phyloP scores from a whole-genome alignment of 2,113 vertebrate species.

The Peucedramus taeniatus region DNA sequence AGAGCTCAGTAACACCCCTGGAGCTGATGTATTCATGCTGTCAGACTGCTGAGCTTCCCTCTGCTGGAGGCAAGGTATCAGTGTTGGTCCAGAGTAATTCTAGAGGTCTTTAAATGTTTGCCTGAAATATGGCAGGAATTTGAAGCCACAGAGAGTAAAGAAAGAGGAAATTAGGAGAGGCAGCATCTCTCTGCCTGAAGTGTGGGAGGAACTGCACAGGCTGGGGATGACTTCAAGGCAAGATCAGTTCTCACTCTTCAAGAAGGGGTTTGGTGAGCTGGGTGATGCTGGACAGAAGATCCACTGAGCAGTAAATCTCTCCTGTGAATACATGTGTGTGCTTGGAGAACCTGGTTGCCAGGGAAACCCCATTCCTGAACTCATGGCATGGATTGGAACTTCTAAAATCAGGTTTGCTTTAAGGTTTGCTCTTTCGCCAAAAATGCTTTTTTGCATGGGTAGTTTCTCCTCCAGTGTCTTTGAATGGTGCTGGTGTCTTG shows the following conservation, averaged over 20 bases:
- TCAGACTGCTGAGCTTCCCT: neutral
- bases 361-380: neutral
- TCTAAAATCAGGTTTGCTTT: neutral
- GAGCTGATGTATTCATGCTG: neutral
- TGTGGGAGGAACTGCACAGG: too few relatives aligned
- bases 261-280: neutral
- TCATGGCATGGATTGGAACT: accelerated
- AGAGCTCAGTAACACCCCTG: neutral
- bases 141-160: neutral
- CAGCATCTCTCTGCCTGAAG: neutral
- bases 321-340: accelerated
- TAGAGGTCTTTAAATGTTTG: neutral
- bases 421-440: neutral
- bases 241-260: neutral
- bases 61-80: neutral
- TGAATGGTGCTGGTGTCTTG: neutral
- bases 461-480: neutral
- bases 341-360: neutral
- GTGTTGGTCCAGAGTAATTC: neutral
- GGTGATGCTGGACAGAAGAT: neutral
- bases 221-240: neutral
- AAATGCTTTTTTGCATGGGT: neutral
- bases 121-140: neutral
- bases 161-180: neutral
- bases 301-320: neutral